Evolutionary conservation across 2,113 vertebrate species (phyloP).

Genomic region (Chloropsis cyanopogon): DNA sequence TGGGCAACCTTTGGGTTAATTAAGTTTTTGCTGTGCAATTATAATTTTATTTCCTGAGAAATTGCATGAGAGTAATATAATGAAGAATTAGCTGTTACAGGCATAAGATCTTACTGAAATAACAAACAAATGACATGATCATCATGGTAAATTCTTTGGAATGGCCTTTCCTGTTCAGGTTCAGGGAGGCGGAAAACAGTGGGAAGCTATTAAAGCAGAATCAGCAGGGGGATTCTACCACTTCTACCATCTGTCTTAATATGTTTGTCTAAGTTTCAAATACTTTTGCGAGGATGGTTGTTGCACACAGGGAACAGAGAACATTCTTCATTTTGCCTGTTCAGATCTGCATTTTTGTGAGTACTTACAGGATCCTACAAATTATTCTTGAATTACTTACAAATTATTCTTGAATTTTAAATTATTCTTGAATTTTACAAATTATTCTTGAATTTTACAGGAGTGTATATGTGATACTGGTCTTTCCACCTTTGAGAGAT

Average conservation of each 20-base stretch:
- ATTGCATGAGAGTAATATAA: conserved; percentile 28
- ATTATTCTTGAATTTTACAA: background rate
- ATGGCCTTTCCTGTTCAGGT: background rate
- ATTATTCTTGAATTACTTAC: background rate
- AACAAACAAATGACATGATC: background rate
- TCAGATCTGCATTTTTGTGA: background rate
- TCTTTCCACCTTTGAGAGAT: background rate
- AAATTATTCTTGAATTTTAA: background rate
- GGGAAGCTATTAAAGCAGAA: background rate
- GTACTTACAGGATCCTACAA: background rate
- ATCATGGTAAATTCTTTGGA: background rate
- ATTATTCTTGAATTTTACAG: background rate
- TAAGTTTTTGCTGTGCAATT: background rate
- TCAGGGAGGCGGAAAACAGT: background rate
- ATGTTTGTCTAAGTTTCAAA: background rate
- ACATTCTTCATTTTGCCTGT: background rate
- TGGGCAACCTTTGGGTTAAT: conserved; percentile 10
- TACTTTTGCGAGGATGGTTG: background rate
- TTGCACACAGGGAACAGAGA: background rate
- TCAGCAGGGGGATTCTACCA: background rate
- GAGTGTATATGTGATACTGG: background rate
- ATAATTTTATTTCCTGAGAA: conserved; percentile 59
- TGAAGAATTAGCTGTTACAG: conserved; percentile 20
- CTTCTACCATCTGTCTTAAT: background rate
- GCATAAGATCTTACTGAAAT: background rate